phyloP scores from a whole-genome alignment of 1,140 invertebrate genomes.

The Leptonema lineaticorne region DNA sequence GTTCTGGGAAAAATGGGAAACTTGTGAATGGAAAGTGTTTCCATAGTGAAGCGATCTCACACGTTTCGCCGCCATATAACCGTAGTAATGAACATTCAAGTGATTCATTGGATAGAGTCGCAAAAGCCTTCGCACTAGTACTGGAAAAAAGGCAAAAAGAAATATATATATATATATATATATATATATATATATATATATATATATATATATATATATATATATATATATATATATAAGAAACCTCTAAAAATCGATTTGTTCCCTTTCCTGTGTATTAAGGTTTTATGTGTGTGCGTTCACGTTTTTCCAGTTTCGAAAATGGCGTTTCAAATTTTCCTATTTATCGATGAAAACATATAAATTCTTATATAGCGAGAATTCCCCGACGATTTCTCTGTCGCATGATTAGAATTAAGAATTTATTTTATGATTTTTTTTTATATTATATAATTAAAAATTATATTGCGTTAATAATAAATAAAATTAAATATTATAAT shows the following conservation, averaged over 20 bases:
- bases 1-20: slow-evolving; percentile 7
- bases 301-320: slow-evolving; percentile 9
- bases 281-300: too few relatives aligned
- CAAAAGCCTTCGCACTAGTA: slow-evolving; percentile 11
- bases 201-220: too few relatives aligned
- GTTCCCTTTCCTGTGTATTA: too few relatives aligned
- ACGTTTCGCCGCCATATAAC: slow-evolving; percentile 16
- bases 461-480: too few relatives aligned
- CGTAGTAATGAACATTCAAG: slow-evolving; percentile 19
- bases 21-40: slow-evolving; percentile 17
- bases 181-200: too few relatives aligned
- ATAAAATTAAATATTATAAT: too few relatives aligned
- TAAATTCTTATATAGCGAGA: not conserved
- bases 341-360: slow-evolving; percentile 4
- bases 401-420: too few relatives aligned
- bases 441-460: too few relatives aligned
- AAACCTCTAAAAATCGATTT: slow-evolving; percentile 14
- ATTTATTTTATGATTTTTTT: too few relatives aligned
- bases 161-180: too few relatives aligned
- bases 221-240: too few relatives aligned
- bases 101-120: slow-evolving; percentile 19
- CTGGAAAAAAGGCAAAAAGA: slow-evolving; percentile 1
- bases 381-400: too few relatives aligned
- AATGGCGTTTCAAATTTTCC: not conserved
- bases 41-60: slow-evolving; percentile 17